phyloP scores from a whole-genome alignment of 2,113 vertebrate species.

The Cairina moschata region DNA sequence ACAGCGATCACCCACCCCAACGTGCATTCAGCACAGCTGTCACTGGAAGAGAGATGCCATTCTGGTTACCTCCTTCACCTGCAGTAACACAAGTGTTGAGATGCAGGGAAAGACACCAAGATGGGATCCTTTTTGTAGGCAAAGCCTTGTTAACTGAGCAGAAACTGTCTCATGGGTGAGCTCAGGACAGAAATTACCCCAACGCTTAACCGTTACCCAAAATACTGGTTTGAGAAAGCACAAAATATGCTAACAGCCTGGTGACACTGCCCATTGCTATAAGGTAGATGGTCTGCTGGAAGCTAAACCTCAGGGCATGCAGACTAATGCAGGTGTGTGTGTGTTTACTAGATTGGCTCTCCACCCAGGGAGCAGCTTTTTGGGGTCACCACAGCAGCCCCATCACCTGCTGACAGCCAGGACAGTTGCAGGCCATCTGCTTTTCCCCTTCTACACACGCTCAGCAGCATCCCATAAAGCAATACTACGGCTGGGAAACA shows the following conservation, averaged over 20 bases:
- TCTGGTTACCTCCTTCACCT: background rate
- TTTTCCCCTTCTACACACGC: background rate
- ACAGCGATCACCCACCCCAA: background rate
- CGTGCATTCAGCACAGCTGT: background rate
- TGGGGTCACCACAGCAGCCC: background rate
- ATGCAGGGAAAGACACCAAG: background rate
- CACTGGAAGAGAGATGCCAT: background rate
- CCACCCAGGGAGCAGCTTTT: background rate
- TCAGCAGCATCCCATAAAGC: background rate
- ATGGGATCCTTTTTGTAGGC: background rate
- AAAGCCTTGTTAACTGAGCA: background rate
- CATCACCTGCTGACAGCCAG: background rate
- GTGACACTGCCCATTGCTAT: background rate
- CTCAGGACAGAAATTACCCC: background rate
- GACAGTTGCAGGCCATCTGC: background rate
- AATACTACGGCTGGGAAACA: fast-evolving
- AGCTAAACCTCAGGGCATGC: background rate
- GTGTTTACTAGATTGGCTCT: background rate
- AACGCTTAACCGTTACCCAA: background rate
- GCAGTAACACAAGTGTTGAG: background rate
- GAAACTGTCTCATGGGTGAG: background rate
- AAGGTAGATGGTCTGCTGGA: background rate
- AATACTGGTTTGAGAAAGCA: background rate
- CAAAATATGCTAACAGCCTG: background rate
- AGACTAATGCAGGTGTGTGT: fast-evolving